Evolutionary conservation across 2,797 vertebrate genomes (phyloP).

Genomic region (Hemitrygon akajei): DNA sequence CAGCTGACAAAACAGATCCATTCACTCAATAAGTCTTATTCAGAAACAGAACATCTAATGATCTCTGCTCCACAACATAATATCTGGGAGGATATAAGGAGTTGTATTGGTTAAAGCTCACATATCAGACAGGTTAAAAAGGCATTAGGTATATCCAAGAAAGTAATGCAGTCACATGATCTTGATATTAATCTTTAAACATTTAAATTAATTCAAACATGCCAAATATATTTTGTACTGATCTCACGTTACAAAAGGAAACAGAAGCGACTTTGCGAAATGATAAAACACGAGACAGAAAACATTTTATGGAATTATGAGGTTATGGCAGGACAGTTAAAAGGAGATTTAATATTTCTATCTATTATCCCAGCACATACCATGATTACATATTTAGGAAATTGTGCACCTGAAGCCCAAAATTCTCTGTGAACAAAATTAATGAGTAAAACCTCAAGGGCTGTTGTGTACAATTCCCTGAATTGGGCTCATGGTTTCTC

Average conservation of each 20-base stretch:
- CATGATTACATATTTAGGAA: neutral
- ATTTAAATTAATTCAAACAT: neutral
- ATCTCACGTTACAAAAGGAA: neutral
- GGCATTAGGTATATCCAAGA: neutral
- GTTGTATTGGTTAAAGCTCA: neutral
- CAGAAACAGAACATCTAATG: no score
- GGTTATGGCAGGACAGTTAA: neutral
- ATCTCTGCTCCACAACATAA: neutral
- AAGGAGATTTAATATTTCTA: neutral
- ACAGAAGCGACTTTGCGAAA: neutral
- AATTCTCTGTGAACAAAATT: neutral
- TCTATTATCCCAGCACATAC: no score
- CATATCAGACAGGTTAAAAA: neutral
- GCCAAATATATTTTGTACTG: neutral
- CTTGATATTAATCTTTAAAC: neutral
- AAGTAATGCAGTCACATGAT: neutral
- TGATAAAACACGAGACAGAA: neutral
- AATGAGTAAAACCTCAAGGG: constrained; percentile 8
- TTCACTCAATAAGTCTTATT: no score
- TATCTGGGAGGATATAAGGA: neutral
- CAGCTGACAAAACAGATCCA: no score
- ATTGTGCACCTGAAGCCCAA: neutral
- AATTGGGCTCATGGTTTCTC: neutral
- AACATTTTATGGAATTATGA: neutral
- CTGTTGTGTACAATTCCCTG: neutral